Percentiles rank a stretch among this genome's conserved stretches.
Conservation (phyloP, 2,113 vertebrate species). For the Promerops cafer region DNA sequence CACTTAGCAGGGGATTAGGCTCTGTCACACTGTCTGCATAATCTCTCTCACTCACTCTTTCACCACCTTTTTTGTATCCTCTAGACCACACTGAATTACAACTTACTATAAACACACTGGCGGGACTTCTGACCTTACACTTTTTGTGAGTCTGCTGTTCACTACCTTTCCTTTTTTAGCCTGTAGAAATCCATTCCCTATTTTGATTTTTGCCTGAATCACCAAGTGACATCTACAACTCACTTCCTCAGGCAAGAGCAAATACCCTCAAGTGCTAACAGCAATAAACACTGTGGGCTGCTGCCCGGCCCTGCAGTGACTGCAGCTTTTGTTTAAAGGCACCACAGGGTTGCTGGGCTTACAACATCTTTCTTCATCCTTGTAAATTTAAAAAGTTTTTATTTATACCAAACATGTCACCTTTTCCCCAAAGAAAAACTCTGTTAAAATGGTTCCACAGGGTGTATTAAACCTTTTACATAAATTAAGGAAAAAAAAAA, state of each 20-base stretch:
- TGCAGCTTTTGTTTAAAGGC: constrained; percentile 7
- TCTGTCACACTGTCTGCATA: not conserved
- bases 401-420: not conserved
- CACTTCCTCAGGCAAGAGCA: constrained; percentile 10
- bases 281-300: not conserved
- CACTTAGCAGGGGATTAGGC: not conserved
- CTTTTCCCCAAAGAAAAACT: not conserved
- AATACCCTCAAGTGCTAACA: not conserved
- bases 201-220: constrained; percentile 13
- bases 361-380: not conserved
- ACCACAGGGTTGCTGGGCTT: not conserved
- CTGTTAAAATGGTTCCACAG: not conserved
- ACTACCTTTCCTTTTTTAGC: not conserved
- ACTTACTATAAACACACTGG: not conserved
- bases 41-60: not conserved
- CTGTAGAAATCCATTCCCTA: not conserved
- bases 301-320: not conserved
- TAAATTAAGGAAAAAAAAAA: not conserved
- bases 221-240: not conserved
- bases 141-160: not conserved
- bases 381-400: not conserved
- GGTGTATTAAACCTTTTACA: not conserved
- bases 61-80: not conserved
- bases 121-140: not conserved
- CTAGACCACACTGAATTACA: not conserved